Conservation (phyloP, 1,140 invertebrate genomes). For the Harlomillsia oculata region DNA sequence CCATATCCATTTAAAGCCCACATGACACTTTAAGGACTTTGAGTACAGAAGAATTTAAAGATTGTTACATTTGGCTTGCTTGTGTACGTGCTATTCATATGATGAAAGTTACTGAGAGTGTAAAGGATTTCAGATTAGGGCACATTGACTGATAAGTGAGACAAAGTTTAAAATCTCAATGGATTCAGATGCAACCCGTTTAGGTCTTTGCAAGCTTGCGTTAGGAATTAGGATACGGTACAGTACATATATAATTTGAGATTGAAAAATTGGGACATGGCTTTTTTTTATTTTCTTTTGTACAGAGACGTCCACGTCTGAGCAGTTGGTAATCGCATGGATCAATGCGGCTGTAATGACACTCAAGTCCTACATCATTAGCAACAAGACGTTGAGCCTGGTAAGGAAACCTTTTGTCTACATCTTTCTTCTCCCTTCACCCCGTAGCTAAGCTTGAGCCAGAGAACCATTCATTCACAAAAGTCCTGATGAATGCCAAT, state of each 20-base stretch:
- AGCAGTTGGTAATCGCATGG: slow-evolving; percentile 31
- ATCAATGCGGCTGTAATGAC: slow-evolving; percentile 31
- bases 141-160: no score
- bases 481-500: no score
- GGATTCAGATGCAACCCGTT: no score
- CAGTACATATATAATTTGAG: neutral
- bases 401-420: slow-evolving; percentile 10
- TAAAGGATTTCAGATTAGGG: neutral
- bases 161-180: no score
- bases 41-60: no score
- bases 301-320: slow-evolving; percentile 20
- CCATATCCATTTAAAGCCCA: no score
- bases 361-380: slow-evolving; percentile 29
- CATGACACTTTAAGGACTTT: no score
- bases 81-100: neutral
- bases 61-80: no score
- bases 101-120: neutral
- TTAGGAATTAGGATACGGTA: neutral
- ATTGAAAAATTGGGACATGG: neutral
- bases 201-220: neutral
- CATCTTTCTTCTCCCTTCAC: neutral
- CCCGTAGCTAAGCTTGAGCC: no score
- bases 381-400: slow-evolving; percentile 16
- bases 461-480: no score
- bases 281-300: neutral